Conservation (phyloP, 2,888 invertebrate genomes). For the Xestia xanthographa region DNA sequence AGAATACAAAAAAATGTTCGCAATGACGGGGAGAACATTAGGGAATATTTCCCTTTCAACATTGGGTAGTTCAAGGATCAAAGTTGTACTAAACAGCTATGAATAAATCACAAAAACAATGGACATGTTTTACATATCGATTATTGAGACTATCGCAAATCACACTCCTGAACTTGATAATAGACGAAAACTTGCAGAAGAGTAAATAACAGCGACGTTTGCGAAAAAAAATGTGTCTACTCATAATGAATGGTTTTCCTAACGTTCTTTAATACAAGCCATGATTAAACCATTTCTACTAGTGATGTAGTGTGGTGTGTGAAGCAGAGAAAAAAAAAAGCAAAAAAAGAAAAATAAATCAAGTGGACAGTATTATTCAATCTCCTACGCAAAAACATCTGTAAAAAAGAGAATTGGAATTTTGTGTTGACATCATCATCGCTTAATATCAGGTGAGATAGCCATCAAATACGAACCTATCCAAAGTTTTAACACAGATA, state of each 20-base stretch:
- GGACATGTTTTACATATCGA: not conserved
- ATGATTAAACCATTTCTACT: constrained; percentile 21
- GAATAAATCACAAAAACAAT: not conserved
- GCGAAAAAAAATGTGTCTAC: constrained; percentile 24
- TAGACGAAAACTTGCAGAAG: constrained; percentile 5
- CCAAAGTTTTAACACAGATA: not conserved
- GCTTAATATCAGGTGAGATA: not conserved
- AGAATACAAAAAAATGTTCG: no score
- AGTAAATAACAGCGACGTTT: constrained; percentile 21
- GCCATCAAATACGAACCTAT: not conserved
- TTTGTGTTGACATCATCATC: constrained; percentile 23
- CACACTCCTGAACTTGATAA: not conserved
- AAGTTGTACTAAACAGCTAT: not conserved
- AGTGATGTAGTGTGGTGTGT: not conserved
- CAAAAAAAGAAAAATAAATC: not conserved
- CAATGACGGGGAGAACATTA: no score
- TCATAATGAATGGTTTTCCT: not conserved
- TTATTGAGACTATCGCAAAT: not conserved
- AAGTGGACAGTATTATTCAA: constrained; percentile 1
- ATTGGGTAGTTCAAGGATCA: not conserved
- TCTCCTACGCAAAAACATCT: not conserved
- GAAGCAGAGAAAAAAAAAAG: not conserved
- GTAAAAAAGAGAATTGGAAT: not conserved
- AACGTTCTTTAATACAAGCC: not conserved
- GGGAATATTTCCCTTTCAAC: not conserved